These are phyloP conservation scores for Tribolium freemani DNA, from an alignment of 2,888 invertebrate genomes.

Conservation along the genomic window DNA sequence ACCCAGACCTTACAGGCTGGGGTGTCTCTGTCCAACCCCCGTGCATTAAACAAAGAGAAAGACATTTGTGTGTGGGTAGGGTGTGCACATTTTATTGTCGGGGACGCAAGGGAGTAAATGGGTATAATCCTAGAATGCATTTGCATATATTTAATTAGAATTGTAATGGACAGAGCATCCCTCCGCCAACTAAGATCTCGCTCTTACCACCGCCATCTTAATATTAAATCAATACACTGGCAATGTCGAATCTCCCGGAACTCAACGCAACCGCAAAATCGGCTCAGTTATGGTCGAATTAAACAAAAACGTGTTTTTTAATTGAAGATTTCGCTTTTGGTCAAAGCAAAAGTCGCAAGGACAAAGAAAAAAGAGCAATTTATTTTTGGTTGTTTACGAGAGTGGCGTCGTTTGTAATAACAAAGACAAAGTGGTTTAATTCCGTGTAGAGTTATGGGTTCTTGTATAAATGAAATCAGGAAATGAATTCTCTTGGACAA, in stretches of 20 bases:
- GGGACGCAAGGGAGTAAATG: slow-evolving; percentile 42
- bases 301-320: not conserved
- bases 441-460: slow-evolving; percentile 62
- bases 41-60: slow-evolving; percentile 11
- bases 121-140: slow-evolving; percentile 57
- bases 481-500: slow-evolving; percentile 67
- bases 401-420: slow-evolving; percentile 54
- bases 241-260: slow-evolving; percentile 9
- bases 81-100: slow-evolving; percentile 54
- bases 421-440: slow-evolving; percentile 66
- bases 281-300: not conserved
- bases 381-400: slow-evolving; percentile 27
- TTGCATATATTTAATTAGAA: slow-evolving; percentile 60
- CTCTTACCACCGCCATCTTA: slow-evolving; percentile 55
- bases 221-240: slow-evolving; percentile 52
- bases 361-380: slow-evolving; percentile 16
- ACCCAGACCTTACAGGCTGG: slow-evolving; percentile 8
- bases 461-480: slow-evolving; percentile 68
- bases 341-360: not conserved
- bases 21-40: not conserved
- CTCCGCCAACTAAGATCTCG: slow-evolving; percentile 50
- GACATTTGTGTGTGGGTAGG: slow-evolving; percentile 29
- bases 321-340: slow-evolving; percentile 19
- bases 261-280: slow-evolving; percentile 13
- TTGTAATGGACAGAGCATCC: slow-evolving; percentile 54